Percentiles rank a stretch among this genome's conserved stretches.
Evolutionary conservation across 2,888 invertebrate species (phyloP).

Genomic region (Seladonia tumulorum): DNA sequence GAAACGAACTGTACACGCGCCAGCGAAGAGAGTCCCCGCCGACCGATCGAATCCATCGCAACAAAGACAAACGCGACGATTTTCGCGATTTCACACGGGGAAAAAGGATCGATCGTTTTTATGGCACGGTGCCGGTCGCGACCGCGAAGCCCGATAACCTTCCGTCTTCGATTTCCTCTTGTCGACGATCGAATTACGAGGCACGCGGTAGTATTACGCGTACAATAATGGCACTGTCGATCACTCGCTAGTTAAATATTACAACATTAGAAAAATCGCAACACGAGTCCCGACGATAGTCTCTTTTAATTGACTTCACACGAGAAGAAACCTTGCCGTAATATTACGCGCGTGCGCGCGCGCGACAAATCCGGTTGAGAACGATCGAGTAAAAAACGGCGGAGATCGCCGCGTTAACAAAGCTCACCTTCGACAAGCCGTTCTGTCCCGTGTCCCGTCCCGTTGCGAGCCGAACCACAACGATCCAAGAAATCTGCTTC

Average conservation of each 20-base stretch:
- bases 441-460: neutral
- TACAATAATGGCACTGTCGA: constrained; percentile 73
- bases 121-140: neutral
- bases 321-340: constrained; percentile 71
- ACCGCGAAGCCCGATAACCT: constrained; percentile 1
- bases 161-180: neutral
- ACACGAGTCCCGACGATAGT: constrained; percentile 72
- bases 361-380: constrained; percentile 2
- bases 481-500: neutral
- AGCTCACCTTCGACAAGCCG: neutral
- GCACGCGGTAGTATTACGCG: constrained; percentile 72
- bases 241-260: constrained; percentile 73
- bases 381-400: constrained; percentile 62
- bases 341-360: constrained; percentile 56
- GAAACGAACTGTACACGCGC: neutral
- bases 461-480: constrained; percentile 14
- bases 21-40: neutral
- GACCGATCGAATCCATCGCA: constrained; percentile 16
- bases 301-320: constrained; percentile 73
- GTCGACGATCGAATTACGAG: constrained; percentile 33
- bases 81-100: constrained; percentile 74
- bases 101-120: constrained; percentile 22
- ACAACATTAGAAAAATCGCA: constrained; percentile 74
- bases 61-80: constrained; percentile 67
- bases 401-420: constrained; percentile 73